phyloP scores from a whole-genome alignment of 2,113 vertebrate genomes.

The Balaenoptera acutorostrata region DNA sequence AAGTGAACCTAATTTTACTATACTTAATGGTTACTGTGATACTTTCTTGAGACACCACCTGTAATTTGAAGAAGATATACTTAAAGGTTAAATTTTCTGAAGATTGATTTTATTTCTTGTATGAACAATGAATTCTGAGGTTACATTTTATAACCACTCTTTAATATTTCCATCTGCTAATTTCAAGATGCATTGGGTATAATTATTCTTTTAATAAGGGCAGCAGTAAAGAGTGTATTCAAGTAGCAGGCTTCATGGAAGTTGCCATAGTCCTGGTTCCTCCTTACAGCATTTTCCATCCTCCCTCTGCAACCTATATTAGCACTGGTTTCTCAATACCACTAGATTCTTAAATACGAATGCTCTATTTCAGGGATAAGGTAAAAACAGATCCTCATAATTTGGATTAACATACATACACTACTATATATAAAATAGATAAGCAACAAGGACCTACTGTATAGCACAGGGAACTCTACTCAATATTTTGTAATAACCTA shows the following conservation, averaged over 20 bases:
- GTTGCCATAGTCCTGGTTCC: not conserved
- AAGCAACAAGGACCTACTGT: not conserved
- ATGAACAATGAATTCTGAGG: slow-evolving; percentile 40
- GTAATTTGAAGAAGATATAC: slow-evolving; percentile 14
- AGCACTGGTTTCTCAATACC: not conserved
- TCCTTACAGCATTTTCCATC: not conserved
- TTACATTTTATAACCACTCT: slow-evolving; percentile 25
- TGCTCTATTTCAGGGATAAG: not conserved
- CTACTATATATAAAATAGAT: not conserved
- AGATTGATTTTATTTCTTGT: slow-evolving; percentile 47
- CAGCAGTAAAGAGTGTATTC: slow-evolving; percentile 23
- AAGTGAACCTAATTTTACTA: not conserved
- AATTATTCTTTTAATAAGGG: slow-evolving; percentile 56
- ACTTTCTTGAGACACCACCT: not conserved
- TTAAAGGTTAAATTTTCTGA: slow-evolving; percentile 50
- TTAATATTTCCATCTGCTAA: slow-evolving; percentile 51
- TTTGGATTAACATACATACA: not conserved
- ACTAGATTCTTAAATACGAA: not conserved
- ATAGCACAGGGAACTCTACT: not conserved
- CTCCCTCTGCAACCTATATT: not conserved
- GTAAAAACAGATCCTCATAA: not conserved
- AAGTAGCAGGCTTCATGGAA: not conserved
- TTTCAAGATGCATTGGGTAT: slow-evolving; percentile 60
- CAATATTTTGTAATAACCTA: not conserved
- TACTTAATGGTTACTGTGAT: not conserved